Evolutionary conservation across 2,797 vertebrate genomes (phyloP).

Genomic region (Synaphobranchus kaupii): DNA sequence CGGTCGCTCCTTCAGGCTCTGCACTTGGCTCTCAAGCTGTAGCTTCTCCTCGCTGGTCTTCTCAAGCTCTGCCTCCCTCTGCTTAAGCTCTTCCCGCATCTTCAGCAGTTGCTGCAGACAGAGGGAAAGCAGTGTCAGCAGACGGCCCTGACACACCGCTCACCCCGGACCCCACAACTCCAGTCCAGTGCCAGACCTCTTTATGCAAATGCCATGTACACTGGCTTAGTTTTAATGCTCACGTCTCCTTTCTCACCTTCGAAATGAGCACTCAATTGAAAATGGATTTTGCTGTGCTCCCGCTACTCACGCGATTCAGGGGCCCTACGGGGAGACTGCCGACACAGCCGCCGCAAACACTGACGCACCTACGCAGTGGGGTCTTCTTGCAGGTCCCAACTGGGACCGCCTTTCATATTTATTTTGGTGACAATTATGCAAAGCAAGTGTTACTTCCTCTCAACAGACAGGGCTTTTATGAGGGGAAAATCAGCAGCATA

Average conservation of each 20-base stretch:
- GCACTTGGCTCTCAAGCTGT: conserved; percentile 82
- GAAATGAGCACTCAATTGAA: background rate
- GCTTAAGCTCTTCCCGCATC: conserved; percentile 89
- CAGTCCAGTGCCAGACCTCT: background rate
- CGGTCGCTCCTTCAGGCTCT: conserved; percentile 86
- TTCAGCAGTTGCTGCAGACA: conserved; percentile 86
- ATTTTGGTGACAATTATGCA: background rate
- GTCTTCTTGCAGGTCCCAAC: background rate
- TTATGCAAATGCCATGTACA: background rate
- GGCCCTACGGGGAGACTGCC: background rate
- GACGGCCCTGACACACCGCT: background rate
- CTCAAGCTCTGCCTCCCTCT: conserved; percentile 85
- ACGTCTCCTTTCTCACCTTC: background rate
- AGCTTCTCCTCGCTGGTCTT: conserved; percentile 86
- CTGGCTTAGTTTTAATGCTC: background rate
- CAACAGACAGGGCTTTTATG: background rate
- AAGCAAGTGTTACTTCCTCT: background rate
- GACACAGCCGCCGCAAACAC: background rate
- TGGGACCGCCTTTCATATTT: background rate
- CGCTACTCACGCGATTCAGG: background rate
- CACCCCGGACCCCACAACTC: background rate
- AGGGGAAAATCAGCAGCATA: background rate
- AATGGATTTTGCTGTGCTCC: background rate
- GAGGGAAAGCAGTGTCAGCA: background rate
- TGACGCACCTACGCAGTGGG: background rate